A percentile compares a stretch with the other conserved stretches of the same genome.
Conservation (phyloP, 2,797 vertebrate genomes). For the Echeneis naucrates region DNA sequence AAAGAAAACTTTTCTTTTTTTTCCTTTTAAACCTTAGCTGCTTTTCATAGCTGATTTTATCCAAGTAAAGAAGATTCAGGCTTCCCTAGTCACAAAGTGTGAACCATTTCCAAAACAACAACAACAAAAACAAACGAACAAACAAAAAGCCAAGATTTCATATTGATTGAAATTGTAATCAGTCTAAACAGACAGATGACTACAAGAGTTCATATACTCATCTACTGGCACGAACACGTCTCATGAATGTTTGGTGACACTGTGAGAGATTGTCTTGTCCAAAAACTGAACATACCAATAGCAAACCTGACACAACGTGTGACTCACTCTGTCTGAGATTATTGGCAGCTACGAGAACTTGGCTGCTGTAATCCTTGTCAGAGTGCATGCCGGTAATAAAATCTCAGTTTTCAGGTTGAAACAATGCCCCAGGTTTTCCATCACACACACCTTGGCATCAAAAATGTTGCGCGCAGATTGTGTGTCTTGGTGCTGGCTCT, state of each 20-base stretch:
- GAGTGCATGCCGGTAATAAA: conserved; percentile 71
- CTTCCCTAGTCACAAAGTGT: conserved; percentile 24
- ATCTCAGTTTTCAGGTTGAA: conserved; percentile 60
- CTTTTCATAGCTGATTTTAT: conserved; percentile 30
- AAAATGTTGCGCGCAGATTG: conserved; percentile 69
- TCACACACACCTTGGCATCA: conserved; percentile 46
- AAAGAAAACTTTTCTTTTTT: conserved; percentile 15
- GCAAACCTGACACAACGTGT: conserved; percentile 60
- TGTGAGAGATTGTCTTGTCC: conserved; percentile 40
- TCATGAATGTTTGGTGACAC: conserved; percentile 8
- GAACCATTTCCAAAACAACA: conserved; percentile 11
- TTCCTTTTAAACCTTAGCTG: conserved; percentile 27
- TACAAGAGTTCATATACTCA: too few species aligned
- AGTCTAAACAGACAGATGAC: too few species aligned
- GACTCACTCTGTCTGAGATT: conserved; percentile 78
- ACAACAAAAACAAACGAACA: background rate
- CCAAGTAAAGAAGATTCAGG: conserved; percentile 22
- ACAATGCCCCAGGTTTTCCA: conserved; percentile 54
- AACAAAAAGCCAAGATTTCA: conserved; percentile 6
- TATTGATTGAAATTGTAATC: conserved; percentile 11
- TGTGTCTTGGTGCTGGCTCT: conserved; percentile 60
- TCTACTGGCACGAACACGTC: too few species aligned
- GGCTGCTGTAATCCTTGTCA: conserved; percentile 65
- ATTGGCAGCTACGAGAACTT: conserved; percentile 72
- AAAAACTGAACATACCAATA: conserved; percentile 55